A percentile compares a stretch with the other conserved stretches of the same genome.
Conservation (phyloP, 2,888 invertebrate genomes). For the Drosophila gaucha region DNA sequence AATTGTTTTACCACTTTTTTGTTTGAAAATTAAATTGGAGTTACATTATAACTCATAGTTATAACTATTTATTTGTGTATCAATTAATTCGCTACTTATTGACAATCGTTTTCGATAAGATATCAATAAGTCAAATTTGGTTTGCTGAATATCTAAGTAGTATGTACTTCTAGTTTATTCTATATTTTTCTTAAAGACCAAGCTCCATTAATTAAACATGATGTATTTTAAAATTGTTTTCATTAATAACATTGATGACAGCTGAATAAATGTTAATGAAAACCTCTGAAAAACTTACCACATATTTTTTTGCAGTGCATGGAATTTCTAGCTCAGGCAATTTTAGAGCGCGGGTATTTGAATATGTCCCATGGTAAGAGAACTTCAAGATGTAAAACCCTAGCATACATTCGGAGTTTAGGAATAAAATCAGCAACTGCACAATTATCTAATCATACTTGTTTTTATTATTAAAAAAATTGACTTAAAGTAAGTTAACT, state of each 20-base stretch:
- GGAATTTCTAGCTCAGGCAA: not conserved
- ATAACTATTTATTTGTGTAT: too few species aligned
- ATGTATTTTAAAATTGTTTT: too few species aligned
- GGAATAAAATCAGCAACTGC: not conserved
- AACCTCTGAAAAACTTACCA: not conserved
- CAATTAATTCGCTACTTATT: not conserved
- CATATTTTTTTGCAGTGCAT: not conserved
- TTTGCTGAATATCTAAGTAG: too few species aligned
- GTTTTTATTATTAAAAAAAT: not conserved
- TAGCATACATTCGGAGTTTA: not conserved
- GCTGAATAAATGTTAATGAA: too few species aligned
- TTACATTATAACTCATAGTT: too few species aligned
- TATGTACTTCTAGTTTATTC: too few species aligned
- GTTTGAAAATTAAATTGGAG: too few species aligned
- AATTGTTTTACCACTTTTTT: too few species aligned
- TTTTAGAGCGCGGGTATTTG: not conserved
- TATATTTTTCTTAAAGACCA: too few species aligned
- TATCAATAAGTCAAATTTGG: not conserved
- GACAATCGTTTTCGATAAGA: not conserved
- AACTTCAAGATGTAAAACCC: not conserved
- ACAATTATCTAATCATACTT: conserved; percentile 3
- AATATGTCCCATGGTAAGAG: not conserved
- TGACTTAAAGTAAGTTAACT: not conserved
- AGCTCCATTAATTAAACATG: too few species aligned
- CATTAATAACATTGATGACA: too few species aligned